phyloP scores from a whole-genome alignment of 2,888 invertebrate species.

The Orthonevra nobilis region DNA sequence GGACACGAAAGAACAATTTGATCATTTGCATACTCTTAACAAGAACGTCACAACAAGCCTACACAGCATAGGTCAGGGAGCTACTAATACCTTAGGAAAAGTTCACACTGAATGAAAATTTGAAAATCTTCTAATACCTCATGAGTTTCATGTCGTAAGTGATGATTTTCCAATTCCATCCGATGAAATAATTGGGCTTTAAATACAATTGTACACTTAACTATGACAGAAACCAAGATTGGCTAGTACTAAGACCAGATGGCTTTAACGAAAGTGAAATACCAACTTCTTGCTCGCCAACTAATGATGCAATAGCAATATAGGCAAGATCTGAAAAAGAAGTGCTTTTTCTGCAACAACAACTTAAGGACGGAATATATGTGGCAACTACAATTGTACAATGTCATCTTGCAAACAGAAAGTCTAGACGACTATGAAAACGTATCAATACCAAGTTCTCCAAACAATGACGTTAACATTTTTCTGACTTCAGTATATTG shows the following conservation, averaged over 20 bases:
- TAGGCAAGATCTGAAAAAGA: constrained; percentile 17
- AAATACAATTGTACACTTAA: constrained; percentile 30
- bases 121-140: no score
- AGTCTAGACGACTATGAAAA: constrained; percentile 17
- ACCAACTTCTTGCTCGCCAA: no score
- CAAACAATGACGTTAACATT: background rate
- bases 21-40: background rate
- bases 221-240: no score
- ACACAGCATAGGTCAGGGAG: constrained; percentile 17
- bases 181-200: constrained; percentile 30
- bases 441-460: background rate
- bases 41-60: constrained; percentile 4
- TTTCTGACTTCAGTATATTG: no score
- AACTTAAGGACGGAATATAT: no score
- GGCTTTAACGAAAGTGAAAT: no score
- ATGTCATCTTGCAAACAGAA: background rate
- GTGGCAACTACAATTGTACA: constrained; percentile 13
- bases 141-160: no score
- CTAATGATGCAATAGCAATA: constrained; percentile 15
- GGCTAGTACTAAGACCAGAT: no score
- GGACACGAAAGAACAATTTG: background rate
- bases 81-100: no score
- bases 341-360: constrained; percentile 24
- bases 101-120: no score
- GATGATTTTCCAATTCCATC: constrained; percentile 32